A percentile compares a stretch with the other conserved stretches of the same genome.
phyloP scores from a whole-genome alignment of 2,888 invertebrate genomes.

The Caenorhabditis plicata region DNA sequence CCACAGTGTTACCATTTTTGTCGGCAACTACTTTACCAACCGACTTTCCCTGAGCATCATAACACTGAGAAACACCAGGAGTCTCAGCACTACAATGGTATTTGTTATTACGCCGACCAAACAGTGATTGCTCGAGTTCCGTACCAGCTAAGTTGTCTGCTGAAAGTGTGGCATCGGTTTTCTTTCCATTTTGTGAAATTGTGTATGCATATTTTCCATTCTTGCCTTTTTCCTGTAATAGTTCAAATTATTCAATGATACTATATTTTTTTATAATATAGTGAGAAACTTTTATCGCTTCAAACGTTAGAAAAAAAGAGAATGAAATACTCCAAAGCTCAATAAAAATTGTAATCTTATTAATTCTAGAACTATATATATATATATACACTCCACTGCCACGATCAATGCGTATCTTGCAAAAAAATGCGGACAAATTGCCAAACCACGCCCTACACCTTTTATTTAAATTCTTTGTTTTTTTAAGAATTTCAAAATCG shows the following conservation, averaged over 20 bases:
- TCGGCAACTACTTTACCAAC: conserved; percentile 65
- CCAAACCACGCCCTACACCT: no score
- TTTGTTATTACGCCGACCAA: conserved; percentile 60
- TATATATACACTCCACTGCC: no score
- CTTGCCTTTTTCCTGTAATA: conserved; percentile 53
- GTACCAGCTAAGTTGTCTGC: conserved; percentile 51
- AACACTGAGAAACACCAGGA: conserved; percentile 65
- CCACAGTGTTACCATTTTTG: conserved; percentile 64
- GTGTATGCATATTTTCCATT: conserved; percentile 61
- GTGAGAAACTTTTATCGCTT: no score
- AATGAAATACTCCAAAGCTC: no score
- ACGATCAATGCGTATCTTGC: no score
- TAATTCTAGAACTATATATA: no score
- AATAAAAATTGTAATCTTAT: no score
- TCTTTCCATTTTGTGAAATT: conserved; percentile 58
- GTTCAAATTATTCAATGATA: not conserved
- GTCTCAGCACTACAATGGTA: conserved; percentile 64
- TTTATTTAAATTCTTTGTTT: no score
- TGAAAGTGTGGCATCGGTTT: conserved; percentile 58
- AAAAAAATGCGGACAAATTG: no score
- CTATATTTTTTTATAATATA: not conserved
- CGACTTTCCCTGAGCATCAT: conserved; percentile 62
- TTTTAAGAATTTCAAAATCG: no score
- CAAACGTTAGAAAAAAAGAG: no score
- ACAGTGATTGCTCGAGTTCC: conserved; percentile 54